Evolutionary conservation across 2,113 vertebrate genomes (phyloP), one percentile per base, ranked within the genome.

Genomic region (Leptobrachium leishanense): DNA sequence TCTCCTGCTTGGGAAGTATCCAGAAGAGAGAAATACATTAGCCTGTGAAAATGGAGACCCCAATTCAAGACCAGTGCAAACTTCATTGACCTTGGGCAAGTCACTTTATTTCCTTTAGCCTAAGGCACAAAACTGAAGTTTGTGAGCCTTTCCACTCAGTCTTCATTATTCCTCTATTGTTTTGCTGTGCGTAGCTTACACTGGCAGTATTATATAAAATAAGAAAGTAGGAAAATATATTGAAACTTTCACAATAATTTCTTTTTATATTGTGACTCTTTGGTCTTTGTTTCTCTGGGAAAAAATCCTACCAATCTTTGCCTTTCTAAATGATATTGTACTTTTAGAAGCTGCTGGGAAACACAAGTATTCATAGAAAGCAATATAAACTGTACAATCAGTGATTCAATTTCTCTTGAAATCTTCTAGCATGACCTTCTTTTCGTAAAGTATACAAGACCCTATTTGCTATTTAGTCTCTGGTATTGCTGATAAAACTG

Each of bases 61-160:
- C 78, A 81, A 81, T 81, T 81, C 78, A 81, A 59, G 78, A 81
- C 78, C 78, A 81, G 78, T 74, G 72, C 78, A 81, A 81, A 70
- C 78, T 72, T 72, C 78, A 81, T 74, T 81, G 78, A 81, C 78
- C 78, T 81, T 81, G 78, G 78, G 78, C 78, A 81, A 81, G 78
- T 81, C 78, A 81, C 42, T 81, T 81, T 81, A 81, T 81, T 81
- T 81, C 71, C 71, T 81, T 43, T 74, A n/a, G 71, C 78, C 78
- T 68, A 50, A 81, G 78, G 78, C 78, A 74, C 64, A 68, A 68
- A 68, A 68, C 68, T 68, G 64, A 66, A 72, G 71, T 81, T 67
- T 81, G 78, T 81, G 71, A 74, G 66, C 50, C 72, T 81, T 72
- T 72, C 44, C 40, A 7, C 68, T 41, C 54, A 59, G 43, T 44